Base-by-base conservation (phyloP, 2,797 vertebrate species). In the Notolepis coatsorum region DNA sequence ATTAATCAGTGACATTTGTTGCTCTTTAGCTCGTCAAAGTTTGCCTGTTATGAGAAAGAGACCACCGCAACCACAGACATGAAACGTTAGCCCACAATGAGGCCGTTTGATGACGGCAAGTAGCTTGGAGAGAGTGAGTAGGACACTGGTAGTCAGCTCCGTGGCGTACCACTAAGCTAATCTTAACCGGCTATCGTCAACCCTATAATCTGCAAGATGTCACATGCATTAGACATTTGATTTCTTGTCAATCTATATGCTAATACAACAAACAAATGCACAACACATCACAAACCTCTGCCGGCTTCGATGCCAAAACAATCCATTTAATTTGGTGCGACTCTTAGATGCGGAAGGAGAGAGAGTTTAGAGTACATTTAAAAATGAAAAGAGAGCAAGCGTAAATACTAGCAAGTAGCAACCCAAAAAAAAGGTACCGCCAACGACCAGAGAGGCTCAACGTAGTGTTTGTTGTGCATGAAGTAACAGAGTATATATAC, bases 41-140 rank as follows among this genome's bases (percentile, higher is more conserved):
- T n/a, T n/a, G n/a, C n/a, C n/a, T n/a, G n/a, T n/a, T n/a, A n/a
- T n/a, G n/a, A 71, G 20, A 65, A 70, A 66, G 47, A 42, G 43
- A 58, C 37, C 5, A 65, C 31, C 23, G 28, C 23, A 73, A 73
- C 20, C 23, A 61, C 24, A 64, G 47, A 28, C 58, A 67, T 69
- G 18, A 58, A 68, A 59, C 13, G 56, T 50, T 54, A 68, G 21
- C 47, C 17, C 27, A 65, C 47, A 51, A 42, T n/a, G 48, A 55
- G 37, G 31, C 47, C 59, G 49, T 9, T 56, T 6, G 58, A 65
- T 21, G 0, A 2, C 41, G 60, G 33, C 15, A 54, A 21, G 9
- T 37, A 39, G 52, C 23, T 8, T 24, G 18, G 10, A 61, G 27
- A 67, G 23, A 35, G 52, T 6, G 30, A 15, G 30, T 3, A 20